A percentile compares a stretch with the other conserved stretches of the same genome.
These are phyloP conservation scores for Chelidonichthys spinosus DNA, from an alignment of 2,797 vertebrate genomes.

Conservation along the genomic window DNA sequence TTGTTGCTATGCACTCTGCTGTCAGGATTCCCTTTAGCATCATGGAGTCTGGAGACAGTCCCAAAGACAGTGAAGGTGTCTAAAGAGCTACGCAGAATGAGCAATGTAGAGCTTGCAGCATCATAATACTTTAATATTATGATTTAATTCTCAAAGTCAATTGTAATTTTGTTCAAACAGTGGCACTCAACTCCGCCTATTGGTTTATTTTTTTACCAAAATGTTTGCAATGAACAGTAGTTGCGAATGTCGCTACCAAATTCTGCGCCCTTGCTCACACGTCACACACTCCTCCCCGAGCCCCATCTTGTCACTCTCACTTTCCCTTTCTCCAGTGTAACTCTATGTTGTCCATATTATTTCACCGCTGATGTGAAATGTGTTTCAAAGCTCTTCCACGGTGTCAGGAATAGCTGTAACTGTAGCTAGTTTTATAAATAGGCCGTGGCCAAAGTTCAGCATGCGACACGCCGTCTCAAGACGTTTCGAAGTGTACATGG, in stretches of 20 bases:
- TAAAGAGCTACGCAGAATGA: neutral
- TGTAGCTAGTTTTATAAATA: constrained; percentile 81
- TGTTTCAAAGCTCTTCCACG: constrained; percentile 57
- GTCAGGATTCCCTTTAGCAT: neutral
- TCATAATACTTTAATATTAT: neutral
- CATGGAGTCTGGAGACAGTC: neutral
- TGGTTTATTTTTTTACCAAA: neutral
- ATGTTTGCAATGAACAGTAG: neutral
- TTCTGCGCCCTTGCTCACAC: constrained; percentile 4
- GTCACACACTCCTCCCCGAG: constrained; percentile 1
- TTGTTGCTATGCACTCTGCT: neutral
- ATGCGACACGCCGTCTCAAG: constrained; percentile 61
- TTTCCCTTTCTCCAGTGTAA: constrained; percentile 33
- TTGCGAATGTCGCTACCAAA: neutral
- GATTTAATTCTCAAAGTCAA: neutral
- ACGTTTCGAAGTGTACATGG: constrained; percentile 50
- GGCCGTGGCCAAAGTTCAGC: constrained; percentile 71
- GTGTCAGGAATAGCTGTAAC: constrained; percentile 81
- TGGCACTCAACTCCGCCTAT: neutral
- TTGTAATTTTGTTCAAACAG: neutral
- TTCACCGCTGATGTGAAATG: constrained; percentile 67
- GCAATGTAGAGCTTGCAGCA: neutral
- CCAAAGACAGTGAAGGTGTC: neutral
- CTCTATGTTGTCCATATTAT: constrained; percentile 50
- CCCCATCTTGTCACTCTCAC: neutral